Evolutionary conservation across 2,888 invertebrate genomes (phyloP).

Genomic region (Dendrolimus pini): DNA sequence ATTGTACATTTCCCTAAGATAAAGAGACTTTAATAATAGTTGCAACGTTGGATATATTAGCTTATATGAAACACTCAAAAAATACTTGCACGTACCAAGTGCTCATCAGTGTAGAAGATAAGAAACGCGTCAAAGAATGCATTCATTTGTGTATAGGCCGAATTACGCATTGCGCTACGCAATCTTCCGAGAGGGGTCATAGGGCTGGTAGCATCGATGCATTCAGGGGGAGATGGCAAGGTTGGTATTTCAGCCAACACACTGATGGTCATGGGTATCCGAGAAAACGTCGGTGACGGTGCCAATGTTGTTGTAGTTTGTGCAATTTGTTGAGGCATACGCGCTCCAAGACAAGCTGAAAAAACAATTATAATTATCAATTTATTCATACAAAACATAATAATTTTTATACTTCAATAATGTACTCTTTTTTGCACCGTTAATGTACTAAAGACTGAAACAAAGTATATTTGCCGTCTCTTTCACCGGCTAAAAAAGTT

Average conservation of each 20-base stretch:
- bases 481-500: conserved; percentile 38
- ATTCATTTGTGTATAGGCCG: conserved; percentile 48
- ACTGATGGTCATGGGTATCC: conserved; percentile 29
- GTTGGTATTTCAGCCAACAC: conserved; percentile 36
- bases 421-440: not conserved
- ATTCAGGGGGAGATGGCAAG: conserved; percentile 28
- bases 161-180: conserved; percentile 68
- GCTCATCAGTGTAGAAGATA: conserved; percentile 87
- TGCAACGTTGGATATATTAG: too few species aligned
- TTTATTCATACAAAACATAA: not conserved
- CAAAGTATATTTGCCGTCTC: conserved; percentile 18
- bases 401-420: not conserved
- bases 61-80: too few species aligned
- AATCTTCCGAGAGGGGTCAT: conserved; percentile 49
- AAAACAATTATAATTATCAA: not conserved
- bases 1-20: too few species aligned
- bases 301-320: conserved; percentile 23
- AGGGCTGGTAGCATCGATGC: conserved; percentile 38
- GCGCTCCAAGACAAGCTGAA: conserved; percentile 41
- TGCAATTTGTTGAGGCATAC: conserved; percentile 23
- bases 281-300: conserved; percentile 17
- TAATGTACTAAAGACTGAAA: conserved; percentile 17
- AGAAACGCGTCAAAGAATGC: conserved; percentile 82
- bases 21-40: too few species aligned
- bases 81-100: conserved; percentile 75